Percentiles rank a stretch among this genome's conserved stretches.
phyloP scores from a whole-genome alignment of 2,797 vertebrate genomes.

The Cryptoprocta ferox region DNA sequence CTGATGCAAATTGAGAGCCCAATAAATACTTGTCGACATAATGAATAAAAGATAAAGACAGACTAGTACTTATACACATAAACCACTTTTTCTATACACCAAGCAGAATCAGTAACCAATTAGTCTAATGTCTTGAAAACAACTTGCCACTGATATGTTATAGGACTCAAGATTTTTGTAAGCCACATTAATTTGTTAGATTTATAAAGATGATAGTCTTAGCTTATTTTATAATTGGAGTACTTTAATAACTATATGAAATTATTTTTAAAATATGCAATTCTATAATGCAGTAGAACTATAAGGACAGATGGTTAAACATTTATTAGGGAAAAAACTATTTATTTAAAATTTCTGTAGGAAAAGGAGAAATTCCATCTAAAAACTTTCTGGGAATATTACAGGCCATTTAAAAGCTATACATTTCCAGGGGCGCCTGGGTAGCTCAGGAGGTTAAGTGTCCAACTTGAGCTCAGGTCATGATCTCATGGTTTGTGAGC shows the following conservation, averaged over 20 bases:
- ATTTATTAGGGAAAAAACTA: not conserved
- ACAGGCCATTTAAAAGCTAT: not conserved
- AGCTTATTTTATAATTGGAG: not conserved
- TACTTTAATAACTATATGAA: not conserved
- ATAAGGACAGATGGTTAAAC: not conserved
- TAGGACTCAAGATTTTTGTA: slow-evolving; percentile 21
- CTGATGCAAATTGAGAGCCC: not conserved
- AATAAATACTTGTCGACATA: slow-evolving; percentile 25
- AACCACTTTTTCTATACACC: not conserved
- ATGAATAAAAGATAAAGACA: slow-evolving; percentile 27
- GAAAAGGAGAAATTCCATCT: not conserved
- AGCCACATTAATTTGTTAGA: not conserved
- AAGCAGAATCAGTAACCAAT: not conserved
- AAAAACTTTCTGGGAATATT: not conserved
- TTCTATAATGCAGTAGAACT: slow-evolving; percentile 2
- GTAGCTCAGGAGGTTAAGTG: no score
- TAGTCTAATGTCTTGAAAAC: slow-evolving; percentile 15
- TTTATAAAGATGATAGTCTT: not conserved
- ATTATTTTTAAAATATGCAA: not conserved
- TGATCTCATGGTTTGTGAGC: no score
- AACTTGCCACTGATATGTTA: not conserved
- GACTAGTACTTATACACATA: not conserved
- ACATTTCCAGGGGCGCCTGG: not conserved
- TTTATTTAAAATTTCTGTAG: not conserved
- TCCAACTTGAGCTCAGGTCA: no score